Evolutionary conservation across 35 echinoderm and acorn worm species (phyloP).

Genomic region (Nesometra sesokonis): DNA sequence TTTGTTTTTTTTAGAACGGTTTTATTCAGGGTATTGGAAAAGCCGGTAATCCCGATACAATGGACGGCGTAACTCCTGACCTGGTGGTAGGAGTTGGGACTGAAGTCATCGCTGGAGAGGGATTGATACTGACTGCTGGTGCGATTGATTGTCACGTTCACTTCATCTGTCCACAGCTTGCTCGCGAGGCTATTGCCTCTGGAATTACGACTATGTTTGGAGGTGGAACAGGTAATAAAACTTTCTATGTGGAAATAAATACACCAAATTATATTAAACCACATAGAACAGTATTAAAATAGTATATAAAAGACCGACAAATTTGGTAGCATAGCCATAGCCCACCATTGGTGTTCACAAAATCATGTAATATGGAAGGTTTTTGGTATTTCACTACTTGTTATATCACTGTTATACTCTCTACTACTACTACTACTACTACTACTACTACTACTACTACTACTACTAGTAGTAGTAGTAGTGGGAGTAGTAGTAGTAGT

Average conservation of each 20-base stretch:
- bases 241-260: not conserved
- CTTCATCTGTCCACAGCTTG: slow-evolving; percentile 78
- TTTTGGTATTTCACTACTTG: too few relatives aligned
- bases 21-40: slow-evolving; percentile 67
- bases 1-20: slow-evolving; percentile 35
- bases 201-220: slow-evolving; percentile 79
- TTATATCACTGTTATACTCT: too few relatives aligned
- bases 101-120: slow-evolving; percentile 76
- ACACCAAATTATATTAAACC: too few relatives aligned
- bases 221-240: slow-evolving; percentile 51
- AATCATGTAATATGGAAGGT: too few relatives aligned
- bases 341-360: too few relatives aligned
- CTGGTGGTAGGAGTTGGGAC: slow-evolving; percentile 73
- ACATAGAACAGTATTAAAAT: too few relatives aligned
- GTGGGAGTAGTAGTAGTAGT: too few relatives aligned
- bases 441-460: too few relatives aligned
- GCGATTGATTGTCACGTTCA: slow-evolving; percentile 72
- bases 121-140: slow-evolving; percentile 59
- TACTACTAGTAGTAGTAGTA: too few relatives aligned
- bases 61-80: slow-evolving; percentile 61
- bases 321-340: too few relatives aligned
- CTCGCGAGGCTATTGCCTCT: slow-evolving; percentile 58
- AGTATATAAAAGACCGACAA: too few relatives aligned
- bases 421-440: too few relatives aligned
- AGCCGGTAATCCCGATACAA: slow-evolving; percentile 72